Evolutionary conservation across 2,113 vertebrate genomes (phyloP), one percentile per base, ranked within the genome.

Genomic region (Scartelaos histophorus): DNA sequence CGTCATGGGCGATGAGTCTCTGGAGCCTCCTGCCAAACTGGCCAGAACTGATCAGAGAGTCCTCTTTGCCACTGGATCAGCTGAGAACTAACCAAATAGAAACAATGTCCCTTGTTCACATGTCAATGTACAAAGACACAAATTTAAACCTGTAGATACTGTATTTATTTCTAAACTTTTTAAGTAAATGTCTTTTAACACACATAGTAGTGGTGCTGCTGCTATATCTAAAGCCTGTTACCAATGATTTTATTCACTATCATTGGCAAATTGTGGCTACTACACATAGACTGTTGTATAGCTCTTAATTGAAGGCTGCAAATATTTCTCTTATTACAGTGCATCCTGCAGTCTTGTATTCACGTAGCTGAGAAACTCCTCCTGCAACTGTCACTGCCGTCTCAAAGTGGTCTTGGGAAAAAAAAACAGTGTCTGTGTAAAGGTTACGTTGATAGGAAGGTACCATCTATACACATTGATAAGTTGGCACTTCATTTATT

Each of bases 1-100:
- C 0, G 85, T 89, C 11, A 90, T 96, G 1, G 93, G 93, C 5
- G 92, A 95, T 0, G 95, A 96, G 66, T 88, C 95, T 22, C 88
- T 96, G 83, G 96, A 97, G 83, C 96, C 96, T 0, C 96, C 96
- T 0, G 92, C 94, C 69, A 97, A 97, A 87, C 87, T 97, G 80
- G 94, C 96, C 11, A 87, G 96, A 78, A 95, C 93, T 0, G 96
- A 97, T 69, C 87, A 95, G 86, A 92, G 91, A 69, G 90, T 91
- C 35, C 92, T 94, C 22, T 94, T 94, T 76, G 83, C 86, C 29
- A 89, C 91, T 0, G 89, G 87, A 51, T 87, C 89, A 51, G 82
- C 84, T 43, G 91, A 94, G 67, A 88, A 93, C 90, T 94, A 81
- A 91, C 43, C 60, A 5, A 70, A 19, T 53, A 12, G 57, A 57